Evolutionary conservation across 2,888 invertebrate species (phyloP).

Genomic region (Tachina grossa): DNA sequence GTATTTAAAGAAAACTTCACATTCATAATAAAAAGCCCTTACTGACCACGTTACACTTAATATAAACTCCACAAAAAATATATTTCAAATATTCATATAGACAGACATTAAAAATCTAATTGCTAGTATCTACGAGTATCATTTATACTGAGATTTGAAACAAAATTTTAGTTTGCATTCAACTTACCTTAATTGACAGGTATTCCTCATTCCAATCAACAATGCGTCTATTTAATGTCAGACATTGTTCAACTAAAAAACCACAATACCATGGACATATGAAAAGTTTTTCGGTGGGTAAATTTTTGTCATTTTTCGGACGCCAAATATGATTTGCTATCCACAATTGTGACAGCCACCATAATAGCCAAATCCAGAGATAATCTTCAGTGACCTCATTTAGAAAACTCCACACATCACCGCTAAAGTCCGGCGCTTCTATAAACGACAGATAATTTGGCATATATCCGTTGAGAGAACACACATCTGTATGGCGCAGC

Average conservation of each 20-base stretch:
- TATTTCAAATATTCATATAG: too few species aligned
- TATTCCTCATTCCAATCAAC: conserved; percentile 85
- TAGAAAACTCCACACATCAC: conserved; percentile 84
- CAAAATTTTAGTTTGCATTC: neutral
- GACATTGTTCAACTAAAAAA: conserved; percentile 91
- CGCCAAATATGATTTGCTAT: conserved; percentile 93
- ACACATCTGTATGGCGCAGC: conserved; percentile 86
- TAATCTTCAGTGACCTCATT: conserved; percentile 86
- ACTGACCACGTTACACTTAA: too few species aligned
- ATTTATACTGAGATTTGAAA: too few species aligned
- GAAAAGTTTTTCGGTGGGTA: conserved; percentile 92
- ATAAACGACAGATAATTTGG: conserved; percentile 94
- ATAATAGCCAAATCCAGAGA: conserved; percentile 91
- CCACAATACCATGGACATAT: conserved; percentile 92
- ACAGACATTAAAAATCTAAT: too few species aligned
- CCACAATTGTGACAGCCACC: conserved; percentile 94
- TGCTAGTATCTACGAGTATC: too few species aligned
- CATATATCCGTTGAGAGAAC: conserved; percentile 86
- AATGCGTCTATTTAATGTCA: conserved; percentile 91
- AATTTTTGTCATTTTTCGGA: conserved; percentile 91
- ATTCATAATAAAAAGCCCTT: too few species aligned
- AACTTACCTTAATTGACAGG: conserved; percentile 83
- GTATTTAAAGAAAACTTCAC: too few species aligned
- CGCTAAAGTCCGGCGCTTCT: conserved; percentile 84
- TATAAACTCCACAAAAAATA: too few species aligned